Conservation (phyloP, 2,797 vertebrate genomes). For the Hapalemur alaotrensis region DNA sequence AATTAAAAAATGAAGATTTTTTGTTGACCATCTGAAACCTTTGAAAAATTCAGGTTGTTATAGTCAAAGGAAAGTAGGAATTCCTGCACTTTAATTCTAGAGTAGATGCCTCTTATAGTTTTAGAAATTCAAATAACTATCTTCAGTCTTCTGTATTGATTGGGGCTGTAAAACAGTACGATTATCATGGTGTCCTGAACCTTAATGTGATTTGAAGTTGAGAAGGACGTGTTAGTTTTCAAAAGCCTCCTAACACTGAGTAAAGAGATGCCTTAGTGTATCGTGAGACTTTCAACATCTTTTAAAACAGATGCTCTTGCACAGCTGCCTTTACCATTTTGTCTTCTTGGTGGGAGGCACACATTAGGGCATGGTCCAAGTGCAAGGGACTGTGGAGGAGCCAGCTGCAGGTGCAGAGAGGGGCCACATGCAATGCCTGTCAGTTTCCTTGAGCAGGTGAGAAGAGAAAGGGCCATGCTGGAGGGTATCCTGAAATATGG, state of each 20-base stretch:
- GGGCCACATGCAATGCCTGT: too few species aligned
- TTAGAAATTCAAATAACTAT: not conserved
- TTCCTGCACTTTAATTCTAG: not conserved
- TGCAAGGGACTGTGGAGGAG: not conserved
- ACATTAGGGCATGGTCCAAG: fast-evolving
- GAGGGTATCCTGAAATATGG: not conserved
- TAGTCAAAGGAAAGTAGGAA: not conserved
- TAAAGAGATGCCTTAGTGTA: not conserved
- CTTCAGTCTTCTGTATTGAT: not conserved
- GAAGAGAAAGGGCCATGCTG: not conserved
- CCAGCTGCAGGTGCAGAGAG: not conserved
- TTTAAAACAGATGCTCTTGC: not conserved
- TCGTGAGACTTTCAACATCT: not conserved
- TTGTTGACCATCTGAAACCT: not conserved
- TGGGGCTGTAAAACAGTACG: not conserved
- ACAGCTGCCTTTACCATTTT: not conserved
- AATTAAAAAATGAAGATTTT: not conserved
- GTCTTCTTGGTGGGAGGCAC: not conserved
- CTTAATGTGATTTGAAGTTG: not conserved
- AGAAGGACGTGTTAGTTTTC: not conserved
- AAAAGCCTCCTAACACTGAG: not conserved
- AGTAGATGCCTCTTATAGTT: not conserved
- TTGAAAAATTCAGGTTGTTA: not conserved
- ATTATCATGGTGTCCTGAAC: not conserved
- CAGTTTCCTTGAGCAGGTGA: not conserved